Conservation (phyloP, 2,797 vertebrate genomes). For the Rhynchotus rufescens region DNA sequence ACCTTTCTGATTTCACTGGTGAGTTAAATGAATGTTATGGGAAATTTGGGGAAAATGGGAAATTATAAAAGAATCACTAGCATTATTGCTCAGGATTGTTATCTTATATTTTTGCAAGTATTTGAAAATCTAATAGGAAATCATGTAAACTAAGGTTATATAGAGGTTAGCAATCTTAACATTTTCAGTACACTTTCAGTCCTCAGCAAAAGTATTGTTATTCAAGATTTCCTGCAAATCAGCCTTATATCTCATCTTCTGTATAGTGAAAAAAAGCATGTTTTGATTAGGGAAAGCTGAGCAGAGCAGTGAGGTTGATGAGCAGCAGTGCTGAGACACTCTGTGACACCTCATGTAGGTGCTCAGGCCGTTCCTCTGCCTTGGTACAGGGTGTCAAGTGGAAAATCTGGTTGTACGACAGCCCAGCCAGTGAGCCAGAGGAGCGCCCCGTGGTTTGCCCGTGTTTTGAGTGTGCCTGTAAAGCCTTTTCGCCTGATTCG, state of each 20-base stretch:
- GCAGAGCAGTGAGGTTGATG: neutral
- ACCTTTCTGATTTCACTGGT: neutral
- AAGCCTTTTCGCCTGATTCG: neutral
- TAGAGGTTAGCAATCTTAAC: neutral
- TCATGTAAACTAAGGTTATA: neutral
- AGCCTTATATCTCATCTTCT: neutral
- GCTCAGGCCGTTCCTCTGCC: neutral
- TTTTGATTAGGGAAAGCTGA: neutral
- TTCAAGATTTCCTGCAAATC: neutral
- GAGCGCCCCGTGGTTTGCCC: neutral
- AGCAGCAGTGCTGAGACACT: neutral
- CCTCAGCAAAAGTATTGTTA: neutral
- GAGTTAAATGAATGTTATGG: neutral
- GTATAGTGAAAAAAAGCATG: neutral
- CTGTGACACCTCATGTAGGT: neutral
- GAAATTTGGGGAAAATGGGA: no score
- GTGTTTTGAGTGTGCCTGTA: neutral
- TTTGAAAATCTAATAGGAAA: neutral
- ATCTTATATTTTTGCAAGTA: neutral
- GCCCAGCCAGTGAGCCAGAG: neutral
- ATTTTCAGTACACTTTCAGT: neutral
- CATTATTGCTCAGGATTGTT: accelerated
- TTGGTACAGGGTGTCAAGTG: neutral
- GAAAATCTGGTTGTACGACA: neutral
- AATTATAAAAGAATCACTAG: neutral